These are phyloP conservation scores for Berghia stephanieae DNA, from an alignment of 1,140 invertebrate genomes.

Conservation along the genomic window DNA sequence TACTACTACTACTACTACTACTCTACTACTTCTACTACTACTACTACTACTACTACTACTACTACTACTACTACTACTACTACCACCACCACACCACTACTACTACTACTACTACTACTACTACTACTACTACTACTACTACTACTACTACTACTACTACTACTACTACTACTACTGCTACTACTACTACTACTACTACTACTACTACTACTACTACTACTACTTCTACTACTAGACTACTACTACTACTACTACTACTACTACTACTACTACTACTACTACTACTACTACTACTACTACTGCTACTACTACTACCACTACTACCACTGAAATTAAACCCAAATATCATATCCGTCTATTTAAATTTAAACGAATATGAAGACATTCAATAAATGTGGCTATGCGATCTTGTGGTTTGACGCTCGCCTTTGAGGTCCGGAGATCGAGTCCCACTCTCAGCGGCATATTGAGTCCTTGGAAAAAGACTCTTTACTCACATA, in stretches of 20 bases:
- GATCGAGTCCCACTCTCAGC: no score
- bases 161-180: conserved; percentile 6
- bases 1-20: no score
- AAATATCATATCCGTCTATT: no score
- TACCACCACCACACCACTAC: no score
- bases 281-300: not conserved
- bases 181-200: not conserved
- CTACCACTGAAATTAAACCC: no score
- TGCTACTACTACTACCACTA: conserved; percentile 1
- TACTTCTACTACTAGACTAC: not conserved
- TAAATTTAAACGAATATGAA: no score
- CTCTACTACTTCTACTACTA: not conserved
- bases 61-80: not conserved
- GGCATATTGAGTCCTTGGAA: no score
- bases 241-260: no score
- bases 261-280: not conserved
- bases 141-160: conserved; percentile 2
- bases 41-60: not conserved
- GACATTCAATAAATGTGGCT: no score
- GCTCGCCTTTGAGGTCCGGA: no score
- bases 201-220: not conserved
- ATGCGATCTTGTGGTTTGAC: no score
- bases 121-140: conserved; percentile 2
- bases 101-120: conserved; percentile 2
- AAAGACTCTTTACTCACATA: no score